Evolutionary conservation across 2,888 invertebrate genomes (phyloP).

Genomic region (Rosalia funebris): DNA sequence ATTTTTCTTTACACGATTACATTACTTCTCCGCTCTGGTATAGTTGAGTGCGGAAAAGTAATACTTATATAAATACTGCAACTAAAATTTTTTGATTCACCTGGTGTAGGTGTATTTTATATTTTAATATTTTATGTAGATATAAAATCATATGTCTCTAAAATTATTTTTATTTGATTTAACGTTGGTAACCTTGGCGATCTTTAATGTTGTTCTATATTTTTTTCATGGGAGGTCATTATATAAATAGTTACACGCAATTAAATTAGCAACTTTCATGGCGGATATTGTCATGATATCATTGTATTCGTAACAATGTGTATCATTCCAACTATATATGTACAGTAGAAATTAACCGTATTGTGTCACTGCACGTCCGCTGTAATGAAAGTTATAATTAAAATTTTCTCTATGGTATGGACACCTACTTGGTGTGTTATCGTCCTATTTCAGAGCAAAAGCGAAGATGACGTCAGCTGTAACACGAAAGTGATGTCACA

Average conservation of each 20-base stretch:
- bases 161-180: not conserved
- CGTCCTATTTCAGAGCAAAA: slow-evolving; percentile 10
- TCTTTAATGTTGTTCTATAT: not conserved
- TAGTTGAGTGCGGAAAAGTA: too few species aligned
- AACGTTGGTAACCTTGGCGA: not conserved
- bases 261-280: not conserved
- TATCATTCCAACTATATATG: not conserved
- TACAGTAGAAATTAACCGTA: slow-evolving; percentile 16
- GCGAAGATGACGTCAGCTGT: slow-evolving; percentile 19
- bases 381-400: slow-evolving; percentile 19
- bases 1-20: too few species aligned
- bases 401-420: slow-evolving; percentile 1
- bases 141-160: too few species aligned
- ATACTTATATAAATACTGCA: too few species aligned
- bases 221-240: not conserved
- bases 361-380: slow-evolving; percentile 24
- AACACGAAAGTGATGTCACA: slow-evolving; percentile 19
- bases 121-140: too few species aligned
- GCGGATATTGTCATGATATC: not conserved
- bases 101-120: too few species aligned
- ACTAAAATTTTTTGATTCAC: too few species aligned
- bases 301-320: not conserved
- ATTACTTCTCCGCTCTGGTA: too few species aligned
- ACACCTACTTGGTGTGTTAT: slow-evolving; percentile 23
- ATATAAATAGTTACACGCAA: not conserved